phyloP scores from a whole-genome alignment of 2,797 vertebrate species.

The Bradypodion ventrale region DNA sequence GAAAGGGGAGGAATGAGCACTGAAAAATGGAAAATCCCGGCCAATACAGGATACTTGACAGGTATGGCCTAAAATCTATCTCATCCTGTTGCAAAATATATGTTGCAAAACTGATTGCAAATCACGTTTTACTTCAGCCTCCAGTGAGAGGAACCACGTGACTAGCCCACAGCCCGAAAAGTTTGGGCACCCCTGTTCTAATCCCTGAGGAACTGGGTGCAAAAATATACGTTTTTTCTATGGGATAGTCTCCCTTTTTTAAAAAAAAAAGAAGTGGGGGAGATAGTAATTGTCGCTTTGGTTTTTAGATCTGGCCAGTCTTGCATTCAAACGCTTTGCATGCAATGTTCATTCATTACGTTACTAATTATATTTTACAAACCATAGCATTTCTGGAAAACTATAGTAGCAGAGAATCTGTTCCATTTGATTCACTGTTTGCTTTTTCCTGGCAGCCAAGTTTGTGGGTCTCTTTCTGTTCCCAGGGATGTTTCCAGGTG shows the following conservation, averaged over 20 bases:
- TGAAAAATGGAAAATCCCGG: no score
- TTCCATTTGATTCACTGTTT: no score
- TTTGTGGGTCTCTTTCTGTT: neutral
- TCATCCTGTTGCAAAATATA: no score
- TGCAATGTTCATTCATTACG: neutral
- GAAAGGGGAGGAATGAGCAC: no score
- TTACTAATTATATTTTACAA: neutral
- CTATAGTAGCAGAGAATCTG: neutral
- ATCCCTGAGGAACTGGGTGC: neutral
- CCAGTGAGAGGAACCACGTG: no score
- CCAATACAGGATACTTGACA: no score
- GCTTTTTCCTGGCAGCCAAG: neutral
- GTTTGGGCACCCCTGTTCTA: no score
- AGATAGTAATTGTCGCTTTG: neutral
- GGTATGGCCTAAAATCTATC: no score
- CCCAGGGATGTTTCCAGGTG: neutral
- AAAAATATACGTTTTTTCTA: neutral
- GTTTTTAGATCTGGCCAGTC: neutral
- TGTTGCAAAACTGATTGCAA: no score
- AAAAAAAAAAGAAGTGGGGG: neutral
- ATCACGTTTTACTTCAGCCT: no score
- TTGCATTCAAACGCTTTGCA: neutral
- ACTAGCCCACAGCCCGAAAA: no score
- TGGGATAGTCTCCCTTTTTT: neutral
- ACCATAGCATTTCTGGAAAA: neutral